Base-by-base conservation (phyloP, 2,797 vertebrate genomes). In the Esox lucius region DNA sequence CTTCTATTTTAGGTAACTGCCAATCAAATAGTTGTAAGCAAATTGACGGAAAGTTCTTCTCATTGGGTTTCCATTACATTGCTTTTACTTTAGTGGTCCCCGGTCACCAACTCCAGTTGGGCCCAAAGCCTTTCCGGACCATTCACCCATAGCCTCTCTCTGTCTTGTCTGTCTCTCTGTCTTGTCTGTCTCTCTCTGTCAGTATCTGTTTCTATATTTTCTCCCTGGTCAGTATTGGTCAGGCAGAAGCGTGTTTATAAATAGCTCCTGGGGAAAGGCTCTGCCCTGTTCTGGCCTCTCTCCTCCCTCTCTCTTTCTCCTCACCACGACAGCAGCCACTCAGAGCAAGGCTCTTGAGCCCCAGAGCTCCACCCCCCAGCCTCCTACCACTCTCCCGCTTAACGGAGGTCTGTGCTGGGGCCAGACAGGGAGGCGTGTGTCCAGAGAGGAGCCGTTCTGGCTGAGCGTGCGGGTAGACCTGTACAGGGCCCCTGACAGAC, bases 21-120 rank as follows among this genome's bases (percentile, higher is more conserved):
- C 68, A 79, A 65, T 84, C 84, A 79, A 85, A 76, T 89, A 82
- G 80, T 78, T 84, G 1, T 65, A 59, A 61, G 70, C 24, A 80
- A 85, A 87, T 86, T 75, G 79, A 83, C 80, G 87, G 87, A 88
- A 91, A 85, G 72, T 86, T 88, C 81, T 2, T 71, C 80, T 31
- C 78, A 49, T 74, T 1, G 70, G 78, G 72, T 86, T 91, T 87
- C 85, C 85, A 83, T 90, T 81, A 83, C 75, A 67, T 70, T 1
- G 24, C 80, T 80, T 83, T 72, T 56, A 77, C 66, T 78, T 67
- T 31, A 31, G 28, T 31, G 28, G 28, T 31, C 28, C 31, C 28
- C 3, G 28, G 16, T 53, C 59, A 72, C 70, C 68, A 62, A 48
- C 65, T 72, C 56, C 75, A 68, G 62, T 42, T 53, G 69, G 51